Evolutionary conservation across 2,113 vertebrate species (phyloP).

Genomic region (Mugil cephalus): DNA sequence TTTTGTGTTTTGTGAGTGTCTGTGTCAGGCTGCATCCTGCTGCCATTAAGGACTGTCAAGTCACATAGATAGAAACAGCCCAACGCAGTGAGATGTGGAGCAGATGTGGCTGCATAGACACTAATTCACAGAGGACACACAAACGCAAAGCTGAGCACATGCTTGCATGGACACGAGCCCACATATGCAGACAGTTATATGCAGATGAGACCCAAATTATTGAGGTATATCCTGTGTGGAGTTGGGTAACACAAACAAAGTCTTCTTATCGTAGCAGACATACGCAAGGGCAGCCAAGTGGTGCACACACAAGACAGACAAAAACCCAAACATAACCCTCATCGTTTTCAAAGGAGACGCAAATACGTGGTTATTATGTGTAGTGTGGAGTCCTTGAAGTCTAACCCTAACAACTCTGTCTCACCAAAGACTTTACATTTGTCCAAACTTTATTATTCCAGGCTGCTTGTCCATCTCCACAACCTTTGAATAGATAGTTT

Average conservation of each 20-base stretch:
- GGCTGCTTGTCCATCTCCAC: too few relatives aligned
- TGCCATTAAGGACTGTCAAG: too few relatives aligned
- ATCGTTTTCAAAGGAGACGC: conserved; percentile 28
- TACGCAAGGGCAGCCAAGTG: background rate
- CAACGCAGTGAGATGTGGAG: conserved; percentile 21
- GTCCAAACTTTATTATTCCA: background rate
- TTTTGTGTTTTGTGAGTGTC: too few relatives aligned
- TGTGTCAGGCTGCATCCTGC: too few relatives aligned
- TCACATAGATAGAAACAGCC: too few relatives aligned
- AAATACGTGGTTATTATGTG: conserved; percentile 40
- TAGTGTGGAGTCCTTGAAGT: conserved; percentile 33
- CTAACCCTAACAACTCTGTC: too few relatives aligned
- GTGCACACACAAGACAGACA: conserved; percentile 13
- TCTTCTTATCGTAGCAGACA: conserved; percentile 20
- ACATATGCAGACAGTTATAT: conserved; percentile 27
- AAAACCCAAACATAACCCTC: conserved; percentile 39
- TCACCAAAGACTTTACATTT: background rate
- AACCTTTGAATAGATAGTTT: too few relatives aligned
- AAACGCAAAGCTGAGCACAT: conserved; percentile 12
- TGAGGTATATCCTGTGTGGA: conserved; percentile 24
- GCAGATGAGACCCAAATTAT: conserved; percentile 43
- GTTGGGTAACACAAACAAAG: conserved; percentile 17
- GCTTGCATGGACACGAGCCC: conserved; percentile 9
- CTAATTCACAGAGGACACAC: conserved; percentile 25
- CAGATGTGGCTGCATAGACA: conserved; percentile 58